Evolutionary conservation across 2,888 invertebrate genomes (phyloP), one percentile per base, ranked within the genome.

Genomic region (Apomyelois bistriatella): DNA sequence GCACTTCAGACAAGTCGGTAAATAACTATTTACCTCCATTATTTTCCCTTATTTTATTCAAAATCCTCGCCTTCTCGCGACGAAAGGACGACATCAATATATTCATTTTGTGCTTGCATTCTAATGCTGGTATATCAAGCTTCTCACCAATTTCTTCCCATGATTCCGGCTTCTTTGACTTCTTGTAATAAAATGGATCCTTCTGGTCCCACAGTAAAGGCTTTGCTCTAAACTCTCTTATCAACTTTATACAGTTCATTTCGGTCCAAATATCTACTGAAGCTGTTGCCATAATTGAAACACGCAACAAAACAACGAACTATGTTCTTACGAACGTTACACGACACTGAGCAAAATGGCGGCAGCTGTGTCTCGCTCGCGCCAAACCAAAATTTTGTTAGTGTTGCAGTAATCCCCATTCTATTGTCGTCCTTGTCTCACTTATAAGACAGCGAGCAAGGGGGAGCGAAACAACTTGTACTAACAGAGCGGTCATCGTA

Each of bases 291-390:
- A 74, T 60, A 36, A 61, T 63, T 59, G 37, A 48, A 56, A 54
- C 59, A 56, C 54, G 62, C 58, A 64, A 67, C 67, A 60, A 40
- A 52, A 63, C 53, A 64, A 70, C 65, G 54, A 53, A 58, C 53
- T 61, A 53, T 53, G 70, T 76, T 70, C 73, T 70, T 47, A 54
- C 61, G 66, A 70, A 73, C 68, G 73, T 65, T 68, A 69, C 69
- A 68, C 75, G 68, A 70, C 69, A 68, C 75, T 51, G 42, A 52
- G 47, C 65, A 71, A 72, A 68, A 75, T 77, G 76, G 72, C 76
- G 66, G 65, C 52, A 36, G 17, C 37, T 35, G 13, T 15, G 28
- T 15, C 41, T n/a, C 17, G 48, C 49, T n/a, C n/a, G n/a, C 40
- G 53, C 22, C 56, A 54, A 50, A n/a, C n/a, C 38, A 30, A 9